A percentile compares a stretch with the other conserved stretches of the same genome.
Conservation (phyloP, 2,797 vertebrate species). For the Chiloscyllium punctatum region DNA sequence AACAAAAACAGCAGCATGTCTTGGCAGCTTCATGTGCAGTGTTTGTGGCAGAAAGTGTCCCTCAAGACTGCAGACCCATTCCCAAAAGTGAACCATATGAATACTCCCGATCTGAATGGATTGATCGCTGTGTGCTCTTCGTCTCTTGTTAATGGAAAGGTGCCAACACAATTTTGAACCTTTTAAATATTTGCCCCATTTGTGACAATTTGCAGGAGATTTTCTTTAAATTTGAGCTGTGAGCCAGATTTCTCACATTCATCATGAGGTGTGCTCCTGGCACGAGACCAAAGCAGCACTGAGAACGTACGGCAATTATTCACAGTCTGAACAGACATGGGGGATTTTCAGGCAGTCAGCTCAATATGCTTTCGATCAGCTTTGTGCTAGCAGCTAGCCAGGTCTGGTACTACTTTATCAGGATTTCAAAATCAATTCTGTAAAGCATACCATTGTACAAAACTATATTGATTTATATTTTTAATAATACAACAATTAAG, state of each 20-base stretch:
- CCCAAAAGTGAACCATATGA: not conserved
- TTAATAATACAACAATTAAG: conserved; percentile 26
- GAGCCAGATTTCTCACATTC: not conserved
- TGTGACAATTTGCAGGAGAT: not conserved
- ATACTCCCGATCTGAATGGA: not conserved
- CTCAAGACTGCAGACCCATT: not conserved
- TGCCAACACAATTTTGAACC: not conserved
- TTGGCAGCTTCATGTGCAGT: not conserved
- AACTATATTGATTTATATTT: not conserved
- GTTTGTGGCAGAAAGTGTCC: not conserved
- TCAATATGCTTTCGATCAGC: not conserved
- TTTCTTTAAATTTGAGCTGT: not conserved
- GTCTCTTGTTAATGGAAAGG: not conserved
- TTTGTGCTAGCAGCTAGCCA: not conserved
- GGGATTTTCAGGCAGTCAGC: not conserved
- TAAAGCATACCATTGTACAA: not conserved
- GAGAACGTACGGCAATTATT: not conserved
- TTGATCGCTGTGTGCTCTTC: not conserved
- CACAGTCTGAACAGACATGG: not conserved
- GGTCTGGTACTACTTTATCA: not conserved
- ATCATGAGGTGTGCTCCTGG: not conserved
- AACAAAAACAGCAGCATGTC: not conserved
- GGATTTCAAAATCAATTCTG: not conserved
- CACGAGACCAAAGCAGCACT: not conserved
- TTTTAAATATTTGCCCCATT: not conserved